Evolutionary conservation across 2,113 vertebrate genomes (phyloP), one percentile per base, ranked within the genome.

Genomic region (Rhombomys opimus): DNA sequence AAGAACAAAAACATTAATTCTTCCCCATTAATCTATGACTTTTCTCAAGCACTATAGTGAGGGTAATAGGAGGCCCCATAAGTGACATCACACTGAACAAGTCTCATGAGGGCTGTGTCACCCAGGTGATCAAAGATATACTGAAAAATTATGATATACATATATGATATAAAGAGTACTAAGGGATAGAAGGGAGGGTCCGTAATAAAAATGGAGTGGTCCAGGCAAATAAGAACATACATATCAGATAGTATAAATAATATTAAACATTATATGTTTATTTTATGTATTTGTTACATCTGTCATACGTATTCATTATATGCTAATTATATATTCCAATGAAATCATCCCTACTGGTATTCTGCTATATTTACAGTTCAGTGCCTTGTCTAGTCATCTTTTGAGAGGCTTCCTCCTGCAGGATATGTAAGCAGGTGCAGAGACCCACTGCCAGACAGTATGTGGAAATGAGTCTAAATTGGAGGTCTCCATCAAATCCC

Each of bases 111-210:
- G 25, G 22, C 2, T 50, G 14, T 32, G 8, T 27, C 41, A 68
- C 9, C 5, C 7, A 38, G 18, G 6, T 70, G 15, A 70, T 61
- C 22, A 78, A 67, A 7, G 5, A 22, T 70, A 52, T 41, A 2
- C 10, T 46, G 7, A 50, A 61, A 68, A 65, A 9, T 30, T 23
- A 18, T 61, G 10, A 52, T 12, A 25, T 63, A 86, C 41, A 50
- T 67, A 3, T 22, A 67, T 4, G 41, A 38, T 27, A 15, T 3
- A 5, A 41, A 50, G 7, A 67, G 15, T 46, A 18, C 46, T 30
- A 41, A 9, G 5, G 3, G 25, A 3, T 4, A 1, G 7, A 11
- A 30, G 25, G 50, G 17, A 11, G 18, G n/a, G 7, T 1, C n/a
- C 11, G 3, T 1, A 12, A 32, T 50, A 86, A 17, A 86, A 50